phyloP scores from a whole-genome alignment of 1,140 invertebrate genomes.

The Anastatus disparis region DNA sequence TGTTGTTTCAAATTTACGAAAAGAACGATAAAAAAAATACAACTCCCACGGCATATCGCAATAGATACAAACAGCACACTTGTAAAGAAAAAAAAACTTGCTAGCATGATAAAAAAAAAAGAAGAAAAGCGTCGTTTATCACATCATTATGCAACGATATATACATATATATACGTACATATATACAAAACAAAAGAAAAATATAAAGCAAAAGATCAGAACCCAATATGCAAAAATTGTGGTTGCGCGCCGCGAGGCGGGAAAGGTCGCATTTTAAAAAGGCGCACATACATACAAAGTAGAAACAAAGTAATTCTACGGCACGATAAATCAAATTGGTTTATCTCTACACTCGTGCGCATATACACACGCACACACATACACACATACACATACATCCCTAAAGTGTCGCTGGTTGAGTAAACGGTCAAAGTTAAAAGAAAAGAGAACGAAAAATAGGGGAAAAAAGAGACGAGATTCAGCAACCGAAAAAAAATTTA shows the following conservation, averaged over 20 bases:
- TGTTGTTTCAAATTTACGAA: too few species aligned
- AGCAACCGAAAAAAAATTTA: too few species aligned
- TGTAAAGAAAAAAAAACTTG: constrained; percentile 11
- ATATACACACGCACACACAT: too few species aligned
- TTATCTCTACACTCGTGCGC: constrained; percentile 7
- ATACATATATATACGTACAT: too few species aligned
- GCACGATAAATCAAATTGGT: constrained; percentile 26
- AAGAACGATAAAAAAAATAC: too few species aligned
- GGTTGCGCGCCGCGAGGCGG: neutral
- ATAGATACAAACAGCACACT: too few species aligned
- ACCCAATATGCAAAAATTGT: constrained; percentile 3
- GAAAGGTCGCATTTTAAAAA: neutral
- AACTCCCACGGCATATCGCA: too few species aligned
- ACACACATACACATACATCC: too few species aligned
- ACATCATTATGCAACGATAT: constrained; percentile 16
- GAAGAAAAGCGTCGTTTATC: constrained; percentile 22
- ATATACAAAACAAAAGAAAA: constrained; percentile 15
- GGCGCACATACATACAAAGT: neutral
- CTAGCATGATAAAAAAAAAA: constrained; percentile 3
- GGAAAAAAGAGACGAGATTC: too few species aligned
- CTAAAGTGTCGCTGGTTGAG: constrained; percentile 6
- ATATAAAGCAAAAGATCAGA: neutral
- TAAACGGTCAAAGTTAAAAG: constrained; percentile 17
- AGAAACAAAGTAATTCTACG: constrained; percentile 12
- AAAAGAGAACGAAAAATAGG: neutral